Evolutionary conservation across 2,113 vertebrate species (phyloP).

Genomic region (Prunella fulvescens): DNA sequence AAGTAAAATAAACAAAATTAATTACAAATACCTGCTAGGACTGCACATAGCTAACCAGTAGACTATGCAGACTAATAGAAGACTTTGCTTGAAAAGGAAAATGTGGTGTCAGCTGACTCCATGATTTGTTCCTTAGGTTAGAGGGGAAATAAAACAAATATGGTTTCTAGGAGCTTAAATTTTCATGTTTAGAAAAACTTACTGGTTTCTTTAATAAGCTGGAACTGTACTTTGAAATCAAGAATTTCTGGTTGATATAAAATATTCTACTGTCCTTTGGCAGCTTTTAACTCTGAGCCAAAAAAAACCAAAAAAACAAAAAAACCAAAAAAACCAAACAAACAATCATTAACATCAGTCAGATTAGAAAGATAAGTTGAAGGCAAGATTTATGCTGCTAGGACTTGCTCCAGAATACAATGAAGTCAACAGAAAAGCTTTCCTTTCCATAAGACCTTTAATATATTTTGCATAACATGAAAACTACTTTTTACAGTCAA

Average conservation of each 20-base stretch:
- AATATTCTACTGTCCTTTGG: background rate
- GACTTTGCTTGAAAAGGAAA: background rate
- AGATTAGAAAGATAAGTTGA: background rate
- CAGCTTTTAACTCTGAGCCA: constrained; percentile 1
- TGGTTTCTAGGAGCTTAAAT: background rate
- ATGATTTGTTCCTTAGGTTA: background rate
- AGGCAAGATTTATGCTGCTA: background rate
- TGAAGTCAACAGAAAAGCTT: background rate
- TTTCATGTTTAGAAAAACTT: background rate
- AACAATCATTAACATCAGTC: background rate
- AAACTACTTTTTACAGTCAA: background rate
- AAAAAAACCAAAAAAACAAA: background rate
- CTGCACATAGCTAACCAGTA: background rate
- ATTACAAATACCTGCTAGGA: background rate
- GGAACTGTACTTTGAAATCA: background rate
- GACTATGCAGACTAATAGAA: background rate
- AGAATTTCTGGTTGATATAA: background rate
- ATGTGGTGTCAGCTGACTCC: background rate
- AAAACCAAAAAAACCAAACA: background rate
- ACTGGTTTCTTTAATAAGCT: background rate
- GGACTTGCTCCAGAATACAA: background rate
- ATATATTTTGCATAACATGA: background rate
- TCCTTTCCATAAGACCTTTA: background rate
- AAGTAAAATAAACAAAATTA: background rate
- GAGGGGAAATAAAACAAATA: background rate